phyloP scores from a whole-genome alignment of 2,888 invertebrate genomes.

The Ophion ventricosus region DNA sequence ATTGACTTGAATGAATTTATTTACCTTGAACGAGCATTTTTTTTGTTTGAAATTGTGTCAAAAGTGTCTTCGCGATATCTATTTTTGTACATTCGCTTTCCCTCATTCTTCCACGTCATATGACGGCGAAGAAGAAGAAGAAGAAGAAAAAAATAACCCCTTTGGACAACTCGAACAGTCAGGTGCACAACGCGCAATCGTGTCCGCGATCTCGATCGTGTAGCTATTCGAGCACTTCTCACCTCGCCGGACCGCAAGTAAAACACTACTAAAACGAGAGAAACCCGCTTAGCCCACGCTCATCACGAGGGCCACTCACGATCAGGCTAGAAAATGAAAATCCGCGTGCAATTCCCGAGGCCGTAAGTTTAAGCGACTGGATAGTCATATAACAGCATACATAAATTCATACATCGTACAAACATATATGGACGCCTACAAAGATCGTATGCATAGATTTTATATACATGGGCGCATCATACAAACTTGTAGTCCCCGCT shows the following conservation, averaged over 20 bases:
- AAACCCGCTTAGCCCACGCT: constrained; percentile 47
- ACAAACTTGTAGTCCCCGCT: constrained; percentile 5
- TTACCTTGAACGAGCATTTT: constrained; percentile 53
- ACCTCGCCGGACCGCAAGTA: constrained; percentile 35
- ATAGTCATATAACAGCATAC: constrained; percentile 34
- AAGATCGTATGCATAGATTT: constrained; percentile 27
- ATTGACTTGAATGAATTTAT: not conserved
- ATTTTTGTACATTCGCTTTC: not conserved
- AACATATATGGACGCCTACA: not conserved
- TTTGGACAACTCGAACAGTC: constrained; percentile 20
- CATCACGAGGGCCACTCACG: constrained; percentile 12
- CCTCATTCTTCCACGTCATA: not conserved
- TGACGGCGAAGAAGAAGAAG: not conserved
- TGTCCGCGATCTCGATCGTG: constrained; percentile 40
- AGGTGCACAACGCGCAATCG: not conserved
- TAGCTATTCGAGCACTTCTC: constrained; percentile 6
- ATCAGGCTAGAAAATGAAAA: constrained; percentile 55
- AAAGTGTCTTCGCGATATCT: constrained; percentile 13
- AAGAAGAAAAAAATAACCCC: too few species aligned
- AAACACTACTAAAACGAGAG: constrained; percentile 47
- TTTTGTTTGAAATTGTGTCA: not conserved
- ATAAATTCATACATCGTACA: not conserved
- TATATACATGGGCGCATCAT: constrained; percentile 24
- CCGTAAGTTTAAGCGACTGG: constrained; percentile 55
- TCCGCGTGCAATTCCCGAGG: constrained; percentile 52